phyloP scores from a whole-genome alignment of 2,113 vertebrate species.

The Oryzias celebensis region DNA sequence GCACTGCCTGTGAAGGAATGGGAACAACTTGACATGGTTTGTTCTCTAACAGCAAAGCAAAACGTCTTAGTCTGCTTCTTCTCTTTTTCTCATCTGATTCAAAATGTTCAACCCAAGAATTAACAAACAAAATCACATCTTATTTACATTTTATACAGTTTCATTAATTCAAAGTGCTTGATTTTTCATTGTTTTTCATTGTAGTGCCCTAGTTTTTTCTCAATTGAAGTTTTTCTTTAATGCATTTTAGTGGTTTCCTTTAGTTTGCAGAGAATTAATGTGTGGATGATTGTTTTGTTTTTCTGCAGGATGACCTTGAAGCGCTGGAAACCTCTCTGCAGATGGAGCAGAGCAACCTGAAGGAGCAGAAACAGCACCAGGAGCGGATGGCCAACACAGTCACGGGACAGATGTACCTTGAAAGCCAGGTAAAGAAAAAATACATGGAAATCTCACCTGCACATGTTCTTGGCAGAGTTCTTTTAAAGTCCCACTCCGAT shows the following conservation, averaged over 20 bases:
- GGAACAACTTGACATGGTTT: conserved; percentile 85
- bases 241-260: too few relatives aligned
- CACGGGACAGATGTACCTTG: conserved; percentile 95
- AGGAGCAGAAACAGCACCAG: conserved; percentile 87
- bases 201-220: too few relatives aligned
- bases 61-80: neutral
- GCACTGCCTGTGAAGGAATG: conserved; percentile 75
- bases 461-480: neutral
- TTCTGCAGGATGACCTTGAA: conserved; percentile 85
- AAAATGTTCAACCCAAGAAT: too few relatives aligned
- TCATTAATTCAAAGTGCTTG: too few relatives aligned
- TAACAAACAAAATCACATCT: too few relatives aligned
- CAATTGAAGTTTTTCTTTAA: too few relatives aligned
- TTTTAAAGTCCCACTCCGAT: neutral
- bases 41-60: neutral
- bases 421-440: conserved; percentile 86
- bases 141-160: too few relatives aligned
- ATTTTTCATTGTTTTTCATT: too few relatives aligned
- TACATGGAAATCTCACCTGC: neutral
- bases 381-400: conserved; percentile 89
- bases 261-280: neutral
- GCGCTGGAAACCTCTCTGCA: conserved; percentile 84
- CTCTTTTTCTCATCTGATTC: neutral
- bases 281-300: conserved; percentile 4
- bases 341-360: conserved; percentile 82